Conservation (phyloP, 2,113 vertebrate species). For the Bucco capensis region DNA sequence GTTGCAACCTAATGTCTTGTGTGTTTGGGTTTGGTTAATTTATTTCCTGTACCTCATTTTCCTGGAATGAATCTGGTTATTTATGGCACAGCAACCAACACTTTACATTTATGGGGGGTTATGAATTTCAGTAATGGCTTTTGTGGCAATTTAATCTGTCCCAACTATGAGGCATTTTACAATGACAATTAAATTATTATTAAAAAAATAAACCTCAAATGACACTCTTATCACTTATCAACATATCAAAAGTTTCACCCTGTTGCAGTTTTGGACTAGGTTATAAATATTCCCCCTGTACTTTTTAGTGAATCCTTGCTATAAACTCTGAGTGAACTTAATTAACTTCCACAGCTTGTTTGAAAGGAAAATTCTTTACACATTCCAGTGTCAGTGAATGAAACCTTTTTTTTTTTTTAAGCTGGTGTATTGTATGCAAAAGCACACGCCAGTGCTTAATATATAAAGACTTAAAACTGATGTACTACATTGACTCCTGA, state of each 20-base stretch:
- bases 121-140: constrained; percentile 80
- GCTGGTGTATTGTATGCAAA: constrained; percentile 62
- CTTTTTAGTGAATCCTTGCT: constrained; percentile 53
- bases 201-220: constrained; percentile 77
- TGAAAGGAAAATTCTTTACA: constrained; percentile 66
- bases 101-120: constrained; percentile 79
- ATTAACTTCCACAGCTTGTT: constrained; percentile 73
- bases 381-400: constrained; percentile 52
- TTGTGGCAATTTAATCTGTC: constrained; percentile 80
- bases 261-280: constrained; percentile 55
- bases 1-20: constrained; percentile 73
- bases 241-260: constrained; percentile 71
- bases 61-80: constrained; percentile 75
- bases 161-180: constrained; percentile 78
- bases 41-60: constrained; percentile 77
- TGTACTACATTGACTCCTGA: constrained; percentile 55
- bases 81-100: constrained; percentile 74
- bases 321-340: constrained; percentile 75
- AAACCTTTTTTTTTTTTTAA: constrained; percentile 64
- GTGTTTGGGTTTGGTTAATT: constrained; percentile 78
- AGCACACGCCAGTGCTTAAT: constrained; percentile 53
- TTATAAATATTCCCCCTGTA: constrained; percentile 64
- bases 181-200: constrained; percentile 84
- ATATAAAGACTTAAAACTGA: constrained; percentile 69
- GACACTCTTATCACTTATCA: constrained; percentile 78